phyloP scores from a whole-genome alignment of 2,797 vertebrate genomes.

The Pteronotus mesoamericanus region DNA sequence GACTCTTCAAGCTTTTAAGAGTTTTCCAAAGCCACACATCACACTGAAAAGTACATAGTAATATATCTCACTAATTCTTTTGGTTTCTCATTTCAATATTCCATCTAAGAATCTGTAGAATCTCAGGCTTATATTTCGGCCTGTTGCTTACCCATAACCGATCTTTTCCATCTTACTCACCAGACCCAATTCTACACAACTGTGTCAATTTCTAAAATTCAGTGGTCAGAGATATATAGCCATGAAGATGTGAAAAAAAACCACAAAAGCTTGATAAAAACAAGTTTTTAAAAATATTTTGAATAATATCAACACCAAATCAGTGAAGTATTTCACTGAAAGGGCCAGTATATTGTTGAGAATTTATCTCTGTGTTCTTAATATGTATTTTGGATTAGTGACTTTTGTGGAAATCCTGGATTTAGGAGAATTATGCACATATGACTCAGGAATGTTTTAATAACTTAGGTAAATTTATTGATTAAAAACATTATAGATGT shows the following conservation, averaged over 20 bases:
- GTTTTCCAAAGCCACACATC: constrained; percentile 17
- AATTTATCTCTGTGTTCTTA: neutral
- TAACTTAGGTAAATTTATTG: constrained; percentile 5
- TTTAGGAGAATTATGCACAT: neutral
- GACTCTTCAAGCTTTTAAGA: constrained; percentile 24
- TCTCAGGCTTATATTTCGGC: neutral
- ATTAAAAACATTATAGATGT: neutral
- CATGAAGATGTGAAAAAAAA: neutral
- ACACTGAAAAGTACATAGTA: neutral
- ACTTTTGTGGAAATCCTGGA: neutral
- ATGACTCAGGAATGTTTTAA: constrained; percentile 7
- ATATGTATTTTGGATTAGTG: constrained; percentile 1
- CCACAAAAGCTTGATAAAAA: neutral
- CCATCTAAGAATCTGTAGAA: constrained; percentile 14
- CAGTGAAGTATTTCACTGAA: neutral
- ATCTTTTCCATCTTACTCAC: neutral
- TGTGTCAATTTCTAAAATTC: neutral
- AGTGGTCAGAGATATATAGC: neutral
- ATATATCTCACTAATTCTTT: neutral
- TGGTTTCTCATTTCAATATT: constrained; percentile 35
- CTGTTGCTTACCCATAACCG: neutral
- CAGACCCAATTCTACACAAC: neutral
- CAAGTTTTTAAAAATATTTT: neutral
- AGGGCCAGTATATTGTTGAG: neutral
- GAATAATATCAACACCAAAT: neutral